These are phyloP conservation scores for Acanthosepion lycidas DNA, from an alignment of 2,888 invertebrate genomes.

Conservation along the genomic window DNA sequence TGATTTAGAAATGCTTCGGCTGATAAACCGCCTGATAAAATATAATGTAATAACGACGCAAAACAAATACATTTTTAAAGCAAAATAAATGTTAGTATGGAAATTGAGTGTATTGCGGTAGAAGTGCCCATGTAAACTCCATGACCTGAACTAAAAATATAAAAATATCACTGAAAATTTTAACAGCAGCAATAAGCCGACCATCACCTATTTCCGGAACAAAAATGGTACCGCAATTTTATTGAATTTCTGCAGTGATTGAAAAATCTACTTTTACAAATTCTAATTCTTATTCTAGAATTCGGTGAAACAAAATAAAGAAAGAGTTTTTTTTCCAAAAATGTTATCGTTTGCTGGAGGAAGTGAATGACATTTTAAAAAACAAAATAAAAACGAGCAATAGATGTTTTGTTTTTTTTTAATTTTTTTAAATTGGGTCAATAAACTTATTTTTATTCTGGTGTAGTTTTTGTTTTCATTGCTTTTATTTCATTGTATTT, in stretches of 20 bases:
- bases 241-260: not conserved
- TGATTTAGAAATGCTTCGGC: not conserved
- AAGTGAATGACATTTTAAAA: too few relatives aligned
- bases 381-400: too few relatives aligned
- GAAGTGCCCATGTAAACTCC: not conserved
- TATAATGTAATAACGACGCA: not conserved
- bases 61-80: not conserved
- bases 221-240: not conserved
- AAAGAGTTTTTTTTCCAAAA: not conserved
- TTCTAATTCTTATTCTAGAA: not conserved
- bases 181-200: not conserved
- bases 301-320: not conserved
- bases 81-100: not conserved
- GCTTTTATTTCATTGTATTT: too few relatives aligned
- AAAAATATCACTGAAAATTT: not conserved
- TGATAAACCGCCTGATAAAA: not conserved
- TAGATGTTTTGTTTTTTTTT: too few relatives aligned
- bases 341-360: too few relatives aligned
- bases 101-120: not conserved
- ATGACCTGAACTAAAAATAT: conserved; percentile 33
- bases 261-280: not conserved
- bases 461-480: too few relatives aligned
- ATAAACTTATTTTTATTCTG: too few relatives aligned
- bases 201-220: not conserved
- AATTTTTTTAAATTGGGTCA: too few relatives aligned